Evolutionary conservation across 2,888 invertebrate genomes (phyloP).

Genomic region (Metallyticus violacea): DNA sequence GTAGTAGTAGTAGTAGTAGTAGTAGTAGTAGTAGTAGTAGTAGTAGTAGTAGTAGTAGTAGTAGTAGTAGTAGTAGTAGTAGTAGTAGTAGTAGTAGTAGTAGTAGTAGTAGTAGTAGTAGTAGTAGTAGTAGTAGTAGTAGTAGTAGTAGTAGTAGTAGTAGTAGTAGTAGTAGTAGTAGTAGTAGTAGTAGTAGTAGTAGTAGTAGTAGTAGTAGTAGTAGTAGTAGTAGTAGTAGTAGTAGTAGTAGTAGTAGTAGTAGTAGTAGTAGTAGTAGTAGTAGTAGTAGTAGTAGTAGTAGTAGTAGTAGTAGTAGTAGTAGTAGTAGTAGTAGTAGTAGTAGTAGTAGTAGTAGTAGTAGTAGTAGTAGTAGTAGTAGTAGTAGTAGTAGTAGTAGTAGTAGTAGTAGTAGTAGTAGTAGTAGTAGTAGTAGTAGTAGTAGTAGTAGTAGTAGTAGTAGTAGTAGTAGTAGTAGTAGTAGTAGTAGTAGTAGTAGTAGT

Average conservation of each 20-base stretch:
- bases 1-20: background rate
- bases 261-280: background rate
- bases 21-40: background rate
- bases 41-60: background rate
- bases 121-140: background rate
- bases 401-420: background rate
- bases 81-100: background rate
- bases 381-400: background rate
- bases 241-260: background rate
- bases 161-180: background rate
- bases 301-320: background rate
- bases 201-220: background rate
- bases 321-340: background rate
- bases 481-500: background rate
- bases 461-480: background rate
- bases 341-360: background rate
- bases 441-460: background rate
- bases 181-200: background rate
- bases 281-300: background rate
- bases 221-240: background rate
- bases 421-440: background rate
- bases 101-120: background rate
- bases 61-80: background rate
- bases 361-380: background rate
- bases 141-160: background rate